Base-by-base conservation (phyloP, 2,888 invertebrate genomes). In the Clostera curtula region DNA sequence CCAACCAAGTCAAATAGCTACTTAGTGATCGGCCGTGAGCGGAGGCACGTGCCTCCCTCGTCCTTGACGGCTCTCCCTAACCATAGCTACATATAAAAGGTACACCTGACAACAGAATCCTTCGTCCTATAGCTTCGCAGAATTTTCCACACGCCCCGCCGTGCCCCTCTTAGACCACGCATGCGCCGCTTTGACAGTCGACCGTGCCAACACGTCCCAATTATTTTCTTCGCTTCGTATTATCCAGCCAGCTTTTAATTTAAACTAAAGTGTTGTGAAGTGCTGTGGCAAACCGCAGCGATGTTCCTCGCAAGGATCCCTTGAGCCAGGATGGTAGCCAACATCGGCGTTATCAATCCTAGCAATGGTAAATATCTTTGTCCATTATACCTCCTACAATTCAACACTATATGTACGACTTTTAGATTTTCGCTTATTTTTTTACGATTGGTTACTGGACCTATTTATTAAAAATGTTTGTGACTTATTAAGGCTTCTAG, bases 271-370 rank as follows among this genome's bases (percentile, higher is more conserved):
- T 19, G 16, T 14, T 12, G 17, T 13, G 6, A 21, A 12, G 29
- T 21, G 13, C 10, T 15, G 28, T 12, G 11, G 31, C 26, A 29
- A 31, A 27, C 43, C 36, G 43, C 47, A 56, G 49, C 39, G 36
- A 67, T 66, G 68, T 51, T 46, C 36, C 36, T 32, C 45, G 31
- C 36, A 40, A 49, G 40, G 42, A 36, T 38, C 29, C 35, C 53
- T 32, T 66, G 53, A 69, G 39, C 49, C 59, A 80, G 56, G 36
- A 83, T 83, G 82, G 76, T 83, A 56, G 72, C 80, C 41, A 82
- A 68, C 58, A 63, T 70, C 56, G 77, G 77, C 62, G 63, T 57
- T 56, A 58, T 72, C 60, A 75, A 62, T 49, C 57, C 79, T 27
- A 41, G 63, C 37, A 82, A 79, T 79, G 83, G 82, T 83, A 76